Conservation (phyloP, 2,888 invertebrate species). For the Lysandra bellargus region DNA sequence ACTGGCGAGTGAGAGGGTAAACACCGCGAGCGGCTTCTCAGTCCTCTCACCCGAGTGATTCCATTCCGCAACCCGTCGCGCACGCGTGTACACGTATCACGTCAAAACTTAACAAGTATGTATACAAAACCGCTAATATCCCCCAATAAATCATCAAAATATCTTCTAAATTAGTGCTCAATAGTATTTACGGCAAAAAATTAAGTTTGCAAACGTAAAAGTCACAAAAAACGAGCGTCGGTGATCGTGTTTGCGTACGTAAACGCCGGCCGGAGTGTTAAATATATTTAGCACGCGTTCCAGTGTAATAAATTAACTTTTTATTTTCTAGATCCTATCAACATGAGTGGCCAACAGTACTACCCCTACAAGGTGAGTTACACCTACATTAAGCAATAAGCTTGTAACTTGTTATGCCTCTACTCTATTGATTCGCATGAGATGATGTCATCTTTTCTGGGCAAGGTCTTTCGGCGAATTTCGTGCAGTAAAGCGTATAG, state of each 20-base stretch:
- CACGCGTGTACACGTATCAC: constrained; percentile 65
- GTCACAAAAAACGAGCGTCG: constrained; percentile 30
- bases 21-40: constrained; percentile 62
- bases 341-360: constrained; percentile 90
- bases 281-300: constrained; percentile 61
- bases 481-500: constrained; percentile 40
- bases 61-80: constrained; percentile 68
- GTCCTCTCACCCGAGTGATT: constrained; percentile 55
- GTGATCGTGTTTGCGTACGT: constrained; percentile 51
- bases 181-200: not conserved
- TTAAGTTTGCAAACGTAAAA: not conserved
- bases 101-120: constrained; percentile 61
- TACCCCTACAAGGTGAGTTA: constrained; percentile 91
- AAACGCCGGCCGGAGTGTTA: constrained; percentile 59
- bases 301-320: constrained; percentile 48
- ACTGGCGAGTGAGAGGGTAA: constrained; percentile 62
- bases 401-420: constrained; percentile 44
- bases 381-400: constrained; percentile 52
- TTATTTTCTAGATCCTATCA: constrained; percentile 65
- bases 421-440: constrained; percentile 57
- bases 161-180: not conserved
- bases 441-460: constrained; percentile 73
- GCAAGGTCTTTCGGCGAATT: constrained; percentile 49
- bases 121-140: constrained; percentile 42
- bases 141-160: constrained; percentile 13